Percentiles rank a stretch among this genome's conserved stretches.
These are phyloP conservation scores for Venustaconcha ellipsiformis DNA, from an alignment of 1,140 invertebrate species.

Conservation along the genomic window DNA sequence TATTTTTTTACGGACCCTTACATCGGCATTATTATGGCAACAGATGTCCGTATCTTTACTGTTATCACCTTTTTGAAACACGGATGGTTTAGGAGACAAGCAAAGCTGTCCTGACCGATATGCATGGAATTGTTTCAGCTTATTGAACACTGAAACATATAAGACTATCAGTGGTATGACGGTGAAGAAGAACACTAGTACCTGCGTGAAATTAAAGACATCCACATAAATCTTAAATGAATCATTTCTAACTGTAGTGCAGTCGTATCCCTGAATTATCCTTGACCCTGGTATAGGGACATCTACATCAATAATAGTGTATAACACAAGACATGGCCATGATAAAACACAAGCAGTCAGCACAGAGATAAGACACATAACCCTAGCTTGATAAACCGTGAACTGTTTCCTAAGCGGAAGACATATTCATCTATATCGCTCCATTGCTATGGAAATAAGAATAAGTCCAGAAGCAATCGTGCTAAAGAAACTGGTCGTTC, in stretches of 20 bases:
- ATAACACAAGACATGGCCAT: conserved; percentile 27
- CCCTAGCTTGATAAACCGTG: conserved; percentile 7
- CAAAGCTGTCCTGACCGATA: neutral
- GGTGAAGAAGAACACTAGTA: conserved; percentile 3
- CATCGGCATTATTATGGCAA: neutral
- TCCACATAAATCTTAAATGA: conserved; percentile 10
- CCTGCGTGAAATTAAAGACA: conserved; percentile 13
- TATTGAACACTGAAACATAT: conserved; percentile 18
- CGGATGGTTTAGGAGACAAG: neutral
- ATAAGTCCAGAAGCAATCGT: conserved; percentile 36
- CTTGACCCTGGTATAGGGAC: neutral
- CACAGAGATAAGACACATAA: conserved; percentile 9
- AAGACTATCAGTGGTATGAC: conserved; percentile 7
- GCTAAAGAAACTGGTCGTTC: conserved; percentile 33
- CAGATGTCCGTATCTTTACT: neutral
- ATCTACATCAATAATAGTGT: conserved; percentile 1
- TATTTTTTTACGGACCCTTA: neutral
- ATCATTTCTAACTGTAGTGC: conserved; percentile 13
- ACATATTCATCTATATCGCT: conserved; percentile 47
- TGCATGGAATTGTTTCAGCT: conserved; percentile 9
- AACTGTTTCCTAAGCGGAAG: conserved; percentile 37
- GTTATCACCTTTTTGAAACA: neutral
- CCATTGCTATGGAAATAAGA: conserved; percentile 40
- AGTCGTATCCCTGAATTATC: too few species aligned
- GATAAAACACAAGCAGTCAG: conserved; percentile 6